Evolutionary conservation across 1,140 invertebrate species (phyloP).

Genomic region (Neocloeon triangulifer): DNA sequence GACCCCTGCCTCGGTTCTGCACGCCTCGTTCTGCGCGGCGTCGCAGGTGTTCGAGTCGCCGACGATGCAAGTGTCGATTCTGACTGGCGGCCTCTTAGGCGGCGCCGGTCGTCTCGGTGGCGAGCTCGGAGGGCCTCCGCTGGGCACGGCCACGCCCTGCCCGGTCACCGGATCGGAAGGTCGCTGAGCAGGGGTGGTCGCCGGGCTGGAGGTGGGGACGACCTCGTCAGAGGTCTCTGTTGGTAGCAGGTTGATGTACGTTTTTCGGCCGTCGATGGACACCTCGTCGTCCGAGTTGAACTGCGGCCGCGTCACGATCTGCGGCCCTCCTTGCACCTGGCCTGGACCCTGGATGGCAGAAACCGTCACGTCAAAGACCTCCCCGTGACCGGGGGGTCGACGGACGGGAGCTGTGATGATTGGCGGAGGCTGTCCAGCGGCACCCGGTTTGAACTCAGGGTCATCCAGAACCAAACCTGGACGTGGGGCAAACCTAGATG

Average conservation of each 20-base stretch:
- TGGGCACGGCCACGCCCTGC: conserved; percentile 9
- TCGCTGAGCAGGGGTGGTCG: too few species aligned
- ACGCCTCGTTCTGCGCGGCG: conserved; percentile 62
- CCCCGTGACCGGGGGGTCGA: conserved; percentile 27
- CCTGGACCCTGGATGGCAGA: conserved; percentile 64
- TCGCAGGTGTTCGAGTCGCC: conserved; percentile 85
- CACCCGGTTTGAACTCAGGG: conserved; percentile 46
- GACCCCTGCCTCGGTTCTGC: conserved; percentile 70
- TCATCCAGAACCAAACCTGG: conserved; percentile 65
- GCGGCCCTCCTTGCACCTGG: too few species aligned
- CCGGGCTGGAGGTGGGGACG: conserved; percentile 1
- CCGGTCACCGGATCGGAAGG: conserved; percentile 15
- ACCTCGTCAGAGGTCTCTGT: too few species aligned
- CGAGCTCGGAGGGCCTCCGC: conserved; percentile 10
- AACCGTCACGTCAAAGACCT: conserved; percentile 71
- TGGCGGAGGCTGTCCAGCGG: conserved; percentile 14
- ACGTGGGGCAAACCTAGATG: conserved; percentile 25
- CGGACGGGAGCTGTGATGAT: conserved; percentile 18
- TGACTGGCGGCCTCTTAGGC: conserved; percentile 16
- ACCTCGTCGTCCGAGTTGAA: conserved; percentile 24
- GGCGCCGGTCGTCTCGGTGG: conserved; percentile 22
- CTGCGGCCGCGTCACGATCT: too few species aligned
- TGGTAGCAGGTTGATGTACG: conserved; percentile 59
- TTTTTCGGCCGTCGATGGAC: conserved; percentile 76
- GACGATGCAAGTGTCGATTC: conserved; percentile 86